phyloP scores from a whole-genome alignment of 2,888 invertebrate genomes.

The Drosophila setosimentum region DNA sequence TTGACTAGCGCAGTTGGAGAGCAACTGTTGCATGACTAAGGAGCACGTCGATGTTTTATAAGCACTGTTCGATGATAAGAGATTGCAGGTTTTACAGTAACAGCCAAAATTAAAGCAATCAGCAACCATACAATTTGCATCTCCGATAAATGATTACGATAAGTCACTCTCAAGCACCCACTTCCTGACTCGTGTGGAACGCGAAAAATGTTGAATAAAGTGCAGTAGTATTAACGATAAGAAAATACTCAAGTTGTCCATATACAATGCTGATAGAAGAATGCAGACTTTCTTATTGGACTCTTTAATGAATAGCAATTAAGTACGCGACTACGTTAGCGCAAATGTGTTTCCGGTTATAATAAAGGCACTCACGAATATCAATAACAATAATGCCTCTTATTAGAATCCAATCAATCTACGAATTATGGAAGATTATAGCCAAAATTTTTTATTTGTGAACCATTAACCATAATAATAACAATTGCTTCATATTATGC shows the following conservation, averaged over 20 bases:
- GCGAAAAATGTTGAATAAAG: neutral
- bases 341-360: neutral
- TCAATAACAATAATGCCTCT: neutral
- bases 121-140: neutral
- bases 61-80: neutral
- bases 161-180: neutral
- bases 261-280: neutral
- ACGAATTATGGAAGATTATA: neutral
- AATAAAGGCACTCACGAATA: neutral
- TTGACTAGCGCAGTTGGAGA: conserved; percentile 28
- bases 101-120: neutral
- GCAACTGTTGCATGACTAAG: conserved; percentile 6
- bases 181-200: conserved; percentile 3
- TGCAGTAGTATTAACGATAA: conserved; percentile 22
- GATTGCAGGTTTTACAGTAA: conserved; percentile 2
- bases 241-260: conserved; percentile 1
- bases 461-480: neutral
- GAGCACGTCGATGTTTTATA: conserved; percentile 10
- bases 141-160: conserved; percentile 3
- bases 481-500: neutral
- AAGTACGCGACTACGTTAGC: neutral
- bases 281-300: neutral
- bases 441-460: neutral
- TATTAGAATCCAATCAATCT: neutral
- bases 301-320: neutral